These are phyloP conservation scores for Condylostylus longicornis DNA, from an alignment of 1,140 invertebrate genomes.

Conservation along the genomic window DNA sequence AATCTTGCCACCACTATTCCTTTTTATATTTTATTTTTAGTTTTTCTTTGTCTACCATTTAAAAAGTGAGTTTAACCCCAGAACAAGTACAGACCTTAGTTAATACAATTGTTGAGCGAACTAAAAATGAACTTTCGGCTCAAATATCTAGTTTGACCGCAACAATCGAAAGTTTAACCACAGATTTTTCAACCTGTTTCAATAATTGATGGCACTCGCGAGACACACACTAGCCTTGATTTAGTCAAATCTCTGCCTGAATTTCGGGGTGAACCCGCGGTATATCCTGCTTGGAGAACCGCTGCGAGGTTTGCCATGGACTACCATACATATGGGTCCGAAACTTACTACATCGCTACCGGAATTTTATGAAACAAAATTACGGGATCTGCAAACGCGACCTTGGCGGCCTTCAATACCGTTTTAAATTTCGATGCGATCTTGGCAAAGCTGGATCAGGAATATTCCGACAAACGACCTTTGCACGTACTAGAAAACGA, in stretches of 20 bases:
- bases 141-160: too few relatives aligned
- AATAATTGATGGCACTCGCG: not conserved
- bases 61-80: too few relatives aligned
- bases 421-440: conserved; percentile 7
- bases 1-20: too few relatives aligned
- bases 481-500: conserved; percentile 5
- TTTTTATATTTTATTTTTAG: too few relatives aligned
- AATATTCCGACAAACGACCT: conserved; percentile 5
- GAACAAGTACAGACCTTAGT: too few relatives aligned
- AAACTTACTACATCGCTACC: conserved; percentile 4
- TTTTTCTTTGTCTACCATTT: too few relatives aligned
- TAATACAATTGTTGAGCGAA: too few relatives aligned
- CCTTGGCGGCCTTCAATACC: conserved; percentile 4
- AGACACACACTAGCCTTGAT: conserved; percentile 1
- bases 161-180: too few relatives aligned
- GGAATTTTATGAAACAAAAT: conserved; percentile 7
- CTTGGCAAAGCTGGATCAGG: conserved; percentile 2
- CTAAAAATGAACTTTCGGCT: too few relatives aligned
- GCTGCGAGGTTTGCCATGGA: conserved; percentile 2
- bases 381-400: not conserved
- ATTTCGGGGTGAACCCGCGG: conserved; percentile 1
- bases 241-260: conserved; percentile 5
- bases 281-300: conserved; percentile 4
- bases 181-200: not conserved
- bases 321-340: not conserved